phyloP scores from a whole-genome alignment of 2,797 vertebrate species.

The Kryptopterus vitreolus region DNA sequence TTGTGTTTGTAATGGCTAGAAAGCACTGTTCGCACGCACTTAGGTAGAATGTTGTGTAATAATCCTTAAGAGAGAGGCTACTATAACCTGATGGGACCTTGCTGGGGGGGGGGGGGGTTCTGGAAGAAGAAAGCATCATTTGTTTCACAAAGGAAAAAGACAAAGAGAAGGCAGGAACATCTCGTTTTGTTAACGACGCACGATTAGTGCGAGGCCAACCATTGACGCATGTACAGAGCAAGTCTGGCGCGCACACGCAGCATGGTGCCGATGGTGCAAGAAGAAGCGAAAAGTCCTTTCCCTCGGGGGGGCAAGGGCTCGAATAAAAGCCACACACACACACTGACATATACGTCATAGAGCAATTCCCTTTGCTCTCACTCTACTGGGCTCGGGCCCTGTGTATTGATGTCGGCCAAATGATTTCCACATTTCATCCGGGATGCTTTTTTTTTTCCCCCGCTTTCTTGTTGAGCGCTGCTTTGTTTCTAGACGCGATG shows the following conservation, averaged over 20 bases:
- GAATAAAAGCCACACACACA: constrained; percentile 21
- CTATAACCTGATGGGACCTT: background rate
- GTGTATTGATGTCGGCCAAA: constrained; percentile 56
- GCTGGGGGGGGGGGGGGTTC: constrained; percentile 15
- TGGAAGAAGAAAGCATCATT: background rate
- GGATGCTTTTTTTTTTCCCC: constrained; percentile 24
- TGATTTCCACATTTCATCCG: constrained; percentile 70
- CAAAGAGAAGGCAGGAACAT: constrained; percentile 33
- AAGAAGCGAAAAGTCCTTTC: constrained; percentile 28
- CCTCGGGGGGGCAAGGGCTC: background rate
- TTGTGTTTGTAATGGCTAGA: background rate
- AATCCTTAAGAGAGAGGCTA: background rate
- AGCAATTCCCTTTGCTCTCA: constrained; percentile 35
- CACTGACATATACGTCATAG: constrained; percentile 40
- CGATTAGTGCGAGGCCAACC: constrained; percentile 5
- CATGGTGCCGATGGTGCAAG: constrained; percentile 40
- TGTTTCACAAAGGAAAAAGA: constrained; percentile 22
- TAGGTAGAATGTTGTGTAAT: constrained; percentile 16
- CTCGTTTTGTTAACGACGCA: constrained; percentile 49
- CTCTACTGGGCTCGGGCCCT: constrained; percentile 65
- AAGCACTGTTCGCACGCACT: background rate
- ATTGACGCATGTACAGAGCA: constrained; percentile 52
- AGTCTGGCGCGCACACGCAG: constrained; percentile 12
- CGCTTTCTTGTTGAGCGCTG: constrained; percentile 46
- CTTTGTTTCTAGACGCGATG: constrained; percentile 45